phyloP scores from a whole-genome alignment of 53 echinoderm and acorn worm genomes.

The Antedon mediterranea region DNA sequence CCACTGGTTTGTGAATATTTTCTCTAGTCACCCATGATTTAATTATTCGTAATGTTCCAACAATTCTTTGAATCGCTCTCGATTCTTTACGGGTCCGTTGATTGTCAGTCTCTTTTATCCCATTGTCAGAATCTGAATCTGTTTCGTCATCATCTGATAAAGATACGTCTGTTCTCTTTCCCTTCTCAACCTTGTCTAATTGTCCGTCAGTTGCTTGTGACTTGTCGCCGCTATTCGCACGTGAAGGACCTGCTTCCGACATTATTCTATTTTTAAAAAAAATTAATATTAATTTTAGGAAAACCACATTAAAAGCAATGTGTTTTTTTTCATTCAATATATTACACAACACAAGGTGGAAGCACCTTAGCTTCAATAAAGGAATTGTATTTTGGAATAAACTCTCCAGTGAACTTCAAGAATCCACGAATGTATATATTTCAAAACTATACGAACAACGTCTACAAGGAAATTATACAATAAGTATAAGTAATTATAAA shows the following conservation, averaged over 20 bases:
- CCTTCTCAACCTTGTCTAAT: not conserved
- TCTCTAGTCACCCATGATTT: slow-evolving; percentile 78
- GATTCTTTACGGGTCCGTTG: not conserved
- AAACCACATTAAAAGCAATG: too few relatives aligned
- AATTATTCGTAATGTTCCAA: slow-evolving; percentile 35
- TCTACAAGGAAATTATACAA: too few relatives aligned
- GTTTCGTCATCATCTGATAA: not conserved
- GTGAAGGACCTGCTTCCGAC: not conserved
- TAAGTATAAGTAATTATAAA: too few relatives aligned
- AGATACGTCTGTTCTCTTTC: not conserved
- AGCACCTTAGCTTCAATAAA: too few relatives aligned
- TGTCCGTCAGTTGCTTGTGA: not conserved
- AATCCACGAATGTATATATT: too few relatives aligned
- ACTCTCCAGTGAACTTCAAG: too few relatives aligned
- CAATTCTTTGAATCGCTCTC: not conserved
- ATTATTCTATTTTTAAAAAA: not conserved
- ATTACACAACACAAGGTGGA: too few relatives aligned
- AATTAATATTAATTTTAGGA: too few relatives aligned
- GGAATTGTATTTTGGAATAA: too few relatives aligned
- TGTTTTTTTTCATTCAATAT: too few relatives aligned
- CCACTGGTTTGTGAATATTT: slow-evolving; percentile 32
- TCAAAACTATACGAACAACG: too few relatives aligned
- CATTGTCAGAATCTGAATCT: not conserved
- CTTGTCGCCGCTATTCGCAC: not conserved
- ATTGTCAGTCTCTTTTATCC: not conserved